Evolutionary conservation across 1,140 invertebrate genomes (phyloP), one percentile per base, ranked within the genome.

Genomic region (Marisa cornuarietis): DNA sequence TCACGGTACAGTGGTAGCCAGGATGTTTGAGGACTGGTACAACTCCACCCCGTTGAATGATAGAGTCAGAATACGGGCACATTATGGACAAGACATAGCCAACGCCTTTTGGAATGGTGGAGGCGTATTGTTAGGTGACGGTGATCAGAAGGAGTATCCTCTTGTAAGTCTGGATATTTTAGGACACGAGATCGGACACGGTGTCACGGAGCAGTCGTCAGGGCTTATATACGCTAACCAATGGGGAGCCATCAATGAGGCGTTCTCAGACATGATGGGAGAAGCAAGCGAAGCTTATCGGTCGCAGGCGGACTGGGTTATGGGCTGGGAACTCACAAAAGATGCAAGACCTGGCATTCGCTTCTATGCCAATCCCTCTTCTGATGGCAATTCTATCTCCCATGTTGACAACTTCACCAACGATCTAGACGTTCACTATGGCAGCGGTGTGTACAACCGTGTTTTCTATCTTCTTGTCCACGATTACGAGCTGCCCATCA

Each of bases 231-330:
- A 87, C 66, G 54, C 52, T 16, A 79, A 79, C 13, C 78, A 87
- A 65, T 77, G 80, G 14, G 87, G 84, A n/a, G 85, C 79, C 20
- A 82, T 87, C 13, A 85, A 87, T 74, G 87, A 87, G 79, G 84
- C 87, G 11, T 87, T 85, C 69, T 86, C 84, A 3, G 85, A 87
- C 75, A 84, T 87, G 22, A 76, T 83, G 18, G 87, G 84, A 5
- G 85, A 87, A 61, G 72, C 76, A 4, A 77, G 69, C 0, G 81
- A 86, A 74, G 74, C 66, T 7, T 82, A 79, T 51, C 13, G 80
- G 4, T 31, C 58, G 16, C 62, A 74, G 49, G 54, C 65, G 5
- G 82, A 85, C 31, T 82, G 80, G 79, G 18, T 77, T 9, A 71
- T 82, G 18, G 83, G 84, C 3, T n/a, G n/a, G n/a, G n/a, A n/a